Conservation (phyloP, 2,113 vertebrate species). For the Castor canadensis region DNA sequence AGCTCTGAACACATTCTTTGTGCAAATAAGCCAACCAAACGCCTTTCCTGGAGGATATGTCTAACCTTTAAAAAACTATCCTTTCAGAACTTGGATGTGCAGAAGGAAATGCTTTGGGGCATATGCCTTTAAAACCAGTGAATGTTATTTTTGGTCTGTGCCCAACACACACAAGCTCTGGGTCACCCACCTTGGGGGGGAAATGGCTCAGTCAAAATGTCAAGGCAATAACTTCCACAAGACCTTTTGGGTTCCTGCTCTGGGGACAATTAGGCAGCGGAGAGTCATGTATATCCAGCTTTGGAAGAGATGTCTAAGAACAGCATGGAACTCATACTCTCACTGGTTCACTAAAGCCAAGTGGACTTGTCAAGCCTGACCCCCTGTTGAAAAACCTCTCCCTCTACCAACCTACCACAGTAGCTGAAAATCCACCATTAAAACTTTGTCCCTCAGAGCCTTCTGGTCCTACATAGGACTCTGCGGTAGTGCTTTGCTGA, state of each 20-base stretch:
- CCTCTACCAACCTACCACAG: background rate
- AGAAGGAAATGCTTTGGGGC: conserved; percentile 28
- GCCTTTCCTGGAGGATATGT: conserved; percentile 55
- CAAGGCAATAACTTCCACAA: conserved; percentile 72
- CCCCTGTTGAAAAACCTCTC: background rate
- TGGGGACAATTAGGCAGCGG: conserved; percentile 27
- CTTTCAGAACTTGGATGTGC: background rate
- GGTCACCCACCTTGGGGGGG: conserved; percentile 70
- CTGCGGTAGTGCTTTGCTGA: background rate
- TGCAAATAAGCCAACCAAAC: conserved; percentile 43
- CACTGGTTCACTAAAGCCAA: background rate
- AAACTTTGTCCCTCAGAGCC: background rate
- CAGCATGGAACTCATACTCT: background rate
- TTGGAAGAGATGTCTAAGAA: background rate
- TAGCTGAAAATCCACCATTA: background rate
- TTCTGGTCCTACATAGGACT: background rate
- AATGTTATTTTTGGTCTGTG: conserved; percentile 64
- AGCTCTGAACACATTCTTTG: conserved; percentile 27
- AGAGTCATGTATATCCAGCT: background rate
- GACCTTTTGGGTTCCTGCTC: conserved; percentile 61
- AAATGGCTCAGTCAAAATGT: conserved; percentile 75
- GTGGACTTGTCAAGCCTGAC: background rate
- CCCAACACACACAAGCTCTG: conserved; percentile 31
- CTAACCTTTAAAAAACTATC: conserved; percentile 63
- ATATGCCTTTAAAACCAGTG: conserved; percentile 19